phyloP scores from a whole-genome alignment of 2,797 vertebrate species.

The Girardinus metallicus region DNA sequence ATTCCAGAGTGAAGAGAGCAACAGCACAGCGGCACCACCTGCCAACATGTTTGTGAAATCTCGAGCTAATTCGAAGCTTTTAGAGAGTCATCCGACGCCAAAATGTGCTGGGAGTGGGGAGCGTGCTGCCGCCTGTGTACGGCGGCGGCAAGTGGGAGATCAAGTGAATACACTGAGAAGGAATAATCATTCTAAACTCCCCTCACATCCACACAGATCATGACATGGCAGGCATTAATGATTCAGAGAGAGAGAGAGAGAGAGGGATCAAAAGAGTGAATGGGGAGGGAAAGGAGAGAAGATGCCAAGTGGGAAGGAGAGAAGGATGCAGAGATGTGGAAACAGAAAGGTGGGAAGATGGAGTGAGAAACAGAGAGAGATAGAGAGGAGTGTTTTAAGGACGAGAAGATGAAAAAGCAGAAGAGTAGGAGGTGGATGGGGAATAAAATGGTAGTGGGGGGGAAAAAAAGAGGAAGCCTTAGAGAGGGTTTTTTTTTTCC shows the following conservation, averaged over 20 bases:
- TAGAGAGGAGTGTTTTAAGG: constrained; percentile 35
- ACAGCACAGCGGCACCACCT: constrained; percentile 25
- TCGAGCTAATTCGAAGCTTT: constrained; percentile 60
- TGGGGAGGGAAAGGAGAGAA: constrained; percentile 49
- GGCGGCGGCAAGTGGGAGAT: constrained; percentile 69
- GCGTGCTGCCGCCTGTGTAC: constrained; percentile 55
- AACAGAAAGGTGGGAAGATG: background rate
- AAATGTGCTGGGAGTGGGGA: constrained; percentile 54
- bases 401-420: constrained; percentile 49
- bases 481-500: constrained; percentile 11
- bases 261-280: constrained; percentile 54
- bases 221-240: constrained; percentile 76
- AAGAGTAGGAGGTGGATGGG: constrained; percentile 42
- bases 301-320: constrained; percentile 62
- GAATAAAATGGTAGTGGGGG: constrained; percentile 54
- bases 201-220: constrained; percentile 77
- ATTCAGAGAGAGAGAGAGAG: constrained; percentile 58
- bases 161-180: constrained; percentile 67
- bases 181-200: constrained; percentile 70
- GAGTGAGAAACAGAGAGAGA: background rate
- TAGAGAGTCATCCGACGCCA: constrained; percentile 62
- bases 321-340: constrained; percentile 35
- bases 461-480: constrained; percentile 30
- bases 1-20: background rate
- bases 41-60: constrained; percentile 43